Base-by-base conservation (phyloP, 2,888 invertebrate genomes). In the Melipona beecheii region DNA sequence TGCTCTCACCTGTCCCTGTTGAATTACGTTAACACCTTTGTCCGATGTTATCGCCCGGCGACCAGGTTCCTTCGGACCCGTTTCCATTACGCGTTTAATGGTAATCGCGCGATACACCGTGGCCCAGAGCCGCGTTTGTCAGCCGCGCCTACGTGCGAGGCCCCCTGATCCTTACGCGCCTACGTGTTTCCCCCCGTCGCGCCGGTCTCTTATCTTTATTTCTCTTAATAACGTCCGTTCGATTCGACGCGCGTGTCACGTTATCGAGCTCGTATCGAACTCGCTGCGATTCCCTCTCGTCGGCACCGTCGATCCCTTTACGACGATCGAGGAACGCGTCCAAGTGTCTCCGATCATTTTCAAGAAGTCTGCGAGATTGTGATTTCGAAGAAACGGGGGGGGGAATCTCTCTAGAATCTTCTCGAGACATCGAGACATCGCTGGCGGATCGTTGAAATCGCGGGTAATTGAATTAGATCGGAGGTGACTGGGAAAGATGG, bases 1-100 rank as follows among this genome's bases (percentile, higher is more conserved):
- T 81, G 84, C 79, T 81, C 88, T 89, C 91, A 90, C 88, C 91
- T 91, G 89, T 87, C 88, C 86, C 75, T 81, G 85, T 86, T 89
- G 86, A 89, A 73, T 89, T 89, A 89, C 87, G 88, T 90, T 91
- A 90, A 88, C 90, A 91, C 92, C 92, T 92, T 90, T 89, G 90
- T 91, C 86, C 87, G 92, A 92, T 91, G 88, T 91, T 92, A 92
- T 92, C 92, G 76, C 21, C 21, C 56, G 56, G 64, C 71, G 83
- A 81, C 88, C 86, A 86, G 86, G 86, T 83, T 86, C 89, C 88
- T 88, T 86, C 89, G 89, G 62, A 84, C 79, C 79, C 80, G 79
- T 86, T 83, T 87, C 89, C 85, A 89, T 89, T 89, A 85, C 84
- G 75, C 83, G 81, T 86, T 90, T 89, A 89, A 90, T 87, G 88